Conservation (phyloP, 2,888 invertebrate genomes). For the Ochlodes sylvanus region DNA sequence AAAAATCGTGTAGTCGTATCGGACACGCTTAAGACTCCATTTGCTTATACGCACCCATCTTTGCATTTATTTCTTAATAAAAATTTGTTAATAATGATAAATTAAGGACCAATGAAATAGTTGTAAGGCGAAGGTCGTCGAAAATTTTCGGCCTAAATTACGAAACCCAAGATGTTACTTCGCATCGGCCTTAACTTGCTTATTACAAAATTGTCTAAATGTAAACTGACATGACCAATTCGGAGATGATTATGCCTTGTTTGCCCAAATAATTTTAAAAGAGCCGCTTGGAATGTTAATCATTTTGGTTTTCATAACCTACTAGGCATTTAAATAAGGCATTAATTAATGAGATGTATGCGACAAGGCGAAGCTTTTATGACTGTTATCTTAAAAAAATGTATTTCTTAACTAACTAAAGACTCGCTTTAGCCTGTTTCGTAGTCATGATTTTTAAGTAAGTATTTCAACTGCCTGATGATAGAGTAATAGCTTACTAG, state of each 20-base stretch:
- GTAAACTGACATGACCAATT: conserved; percentile 32
- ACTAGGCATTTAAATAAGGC: conserved; percentile 3
- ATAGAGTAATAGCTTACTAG: too few species aligned
- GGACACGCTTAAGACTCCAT: background rate
- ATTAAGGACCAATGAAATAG: conserved; percentile 60
- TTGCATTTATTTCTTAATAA: conserved; percentile 55
- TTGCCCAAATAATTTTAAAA: conserved; percentile 12
- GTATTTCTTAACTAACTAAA: too few species aligned
- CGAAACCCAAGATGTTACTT: conserved; percentile 37
- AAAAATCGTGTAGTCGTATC: background rate
- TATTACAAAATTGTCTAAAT: conserved; percentile 54
- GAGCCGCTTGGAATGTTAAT: conserved; percentile 23
- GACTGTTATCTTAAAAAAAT: too few species aligned
- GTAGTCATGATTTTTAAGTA: too few species aligned
- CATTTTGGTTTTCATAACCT: conserved; percentile 18
- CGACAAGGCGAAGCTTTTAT: too few species aligned
- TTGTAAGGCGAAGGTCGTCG: conserved; percentile 58
- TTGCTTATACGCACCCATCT: background rate
- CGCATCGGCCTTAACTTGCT: conserved; percentile 25
- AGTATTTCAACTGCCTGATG: too few species aligned
- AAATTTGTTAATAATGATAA: conserved; percentile 60
- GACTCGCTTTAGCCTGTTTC: too few species aligned
- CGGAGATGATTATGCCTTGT: conserved; percentile 1
- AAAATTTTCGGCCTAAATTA: conserved; percentile 45
- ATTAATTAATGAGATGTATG: background rate